A percentile compares a stretch with the other conserved stretches of the same genome.
These are phyloP conservation scores for Onychomys arenicola DNA, from an alignment of 2,797 vertebrate species.

Conservation along the genomic window DNA sequence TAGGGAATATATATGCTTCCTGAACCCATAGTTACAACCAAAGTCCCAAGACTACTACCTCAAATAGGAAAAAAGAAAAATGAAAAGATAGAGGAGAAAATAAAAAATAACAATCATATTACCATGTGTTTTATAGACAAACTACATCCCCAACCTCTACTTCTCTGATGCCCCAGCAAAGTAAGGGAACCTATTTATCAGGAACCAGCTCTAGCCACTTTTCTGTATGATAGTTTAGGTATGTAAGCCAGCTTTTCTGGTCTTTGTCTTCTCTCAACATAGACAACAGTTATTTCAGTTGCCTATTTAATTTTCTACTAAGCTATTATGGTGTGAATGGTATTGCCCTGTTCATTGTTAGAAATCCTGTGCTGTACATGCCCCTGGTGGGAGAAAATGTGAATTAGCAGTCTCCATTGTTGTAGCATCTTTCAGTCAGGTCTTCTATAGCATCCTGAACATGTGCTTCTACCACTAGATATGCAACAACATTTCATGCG, in stretches of 20 bases:
- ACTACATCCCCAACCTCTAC: not conserved
- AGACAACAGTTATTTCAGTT: not conserved
- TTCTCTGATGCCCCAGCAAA: too few species aligned
- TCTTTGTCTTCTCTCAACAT: not conserved
- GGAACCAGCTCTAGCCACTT: not conserved
- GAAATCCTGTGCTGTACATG: not conserved
- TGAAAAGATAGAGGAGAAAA: not conserved
- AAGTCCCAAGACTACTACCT: not conserved
- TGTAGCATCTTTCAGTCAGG: not conserved
- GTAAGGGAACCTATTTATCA: not conserved
- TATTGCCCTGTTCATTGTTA: not conserved
- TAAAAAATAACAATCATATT: not conserved
- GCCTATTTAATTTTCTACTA: not conserved
- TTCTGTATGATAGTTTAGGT: not conserved
- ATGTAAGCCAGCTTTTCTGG: not conserved
- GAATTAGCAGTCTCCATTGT: not conserved
- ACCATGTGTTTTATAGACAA: not conserved
- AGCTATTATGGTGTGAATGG: not conserved
- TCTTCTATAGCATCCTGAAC: too few species aligned
- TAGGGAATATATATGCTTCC: not conserved
- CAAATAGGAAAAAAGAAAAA: not conserved
- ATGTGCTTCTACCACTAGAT: too few species aligned
- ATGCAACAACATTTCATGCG: too few species aligned
- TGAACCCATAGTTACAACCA: not conserved
- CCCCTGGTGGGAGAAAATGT: not conserved